Conservation (phyloP, 2,113 vertebrate genomes). For the Elachura formosa region DNA sequence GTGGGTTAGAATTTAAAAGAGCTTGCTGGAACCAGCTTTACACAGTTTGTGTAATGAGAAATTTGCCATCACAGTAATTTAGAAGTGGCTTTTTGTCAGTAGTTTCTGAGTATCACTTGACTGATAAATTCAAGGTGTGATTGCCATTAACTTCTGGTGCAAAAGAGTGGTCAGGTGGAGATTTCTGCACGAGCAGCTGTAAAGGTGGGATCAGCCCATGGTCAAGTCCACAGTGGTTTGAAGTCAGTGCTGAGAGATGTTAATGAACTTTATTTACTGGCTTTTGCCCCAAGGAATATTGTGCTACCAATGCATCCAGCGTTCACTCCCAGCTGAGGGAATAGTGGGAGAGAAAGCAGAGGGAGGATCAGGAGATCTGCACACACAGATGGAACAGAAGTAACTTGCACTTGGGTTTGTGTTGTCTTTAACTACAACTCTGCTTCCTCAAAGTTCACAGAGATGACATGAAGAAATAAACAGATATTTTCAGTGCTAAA, state of each 20-base stretch:
- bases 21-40: background rate
- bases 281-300: background rate
- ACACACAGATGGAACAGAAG: background rate
- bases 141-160: background rate
- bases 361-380: background rate
- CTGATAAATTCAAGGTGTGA: background rate
- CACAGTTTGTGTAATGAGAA: background rate
- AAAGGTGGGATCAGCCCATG: background rate
- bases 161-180: background rate
- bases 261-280: background rate
- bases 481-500: background rate
- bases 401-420: background rate
- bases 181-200: background rate
- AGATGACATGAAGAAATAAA: background rate
- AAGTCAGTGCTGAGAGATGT: background rate
- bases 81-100: background rate
- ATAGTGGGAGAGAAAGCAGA: background rate
- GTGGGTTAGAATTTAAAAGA: background rate
- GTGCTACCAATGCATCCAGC: background rate
- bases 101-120: background rate
- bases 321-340: background rate
- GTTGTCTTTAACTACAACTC: background rate
- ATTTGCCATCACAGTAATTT: background rate
- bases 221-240: fast-evolving
- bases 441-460: background rate